These are phyloP conservation scores for Phrixothrix hirtus DNA, from an alignment of 2,888 invertebrate species.

Conservation along the genomic window DNA sequence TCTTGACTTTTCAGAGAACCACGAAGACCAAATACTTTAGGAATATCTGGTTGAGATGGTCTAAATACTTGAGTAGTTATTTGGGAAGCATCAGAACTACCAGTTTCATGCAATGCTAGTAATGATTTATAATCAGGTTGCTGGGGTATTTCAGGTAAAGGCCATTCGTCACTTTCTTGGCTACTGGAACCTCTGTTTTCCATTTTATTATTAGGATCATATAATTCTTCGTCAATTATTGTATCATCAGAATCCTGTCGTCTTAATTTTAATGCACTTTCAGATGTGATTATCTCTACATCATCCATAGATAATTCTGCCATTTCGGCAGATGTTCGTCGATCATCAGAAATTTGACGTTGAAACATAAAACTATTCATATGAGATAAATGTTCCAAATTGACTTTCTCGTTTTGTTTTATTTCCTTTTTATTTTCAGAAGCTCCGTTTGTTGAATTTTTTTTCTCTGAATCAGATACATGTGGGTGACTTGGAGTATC, in stretches of 20 bases:
- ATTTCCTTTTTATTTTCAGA: conserved; percentile 12
- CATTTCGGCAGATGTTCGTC: conserved; percentile 82
- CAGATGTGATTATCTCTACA: conserved; percentile 56
- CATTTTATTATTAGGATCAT: conserved; percentile 44
- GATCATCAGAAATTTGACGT: conserved; percentile 74
- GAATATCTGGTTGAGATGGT: conserved; percentile 50
- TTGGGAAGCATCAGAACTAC: conserved; percentile 55
- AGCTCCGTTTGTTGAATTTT: conserved; percentile 44
- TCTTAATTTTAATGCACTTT: conserved; percentile 51
- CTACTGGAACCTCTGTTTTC: conserved; percentile 58
- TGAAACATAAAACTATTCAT: conserved; percentile 50
- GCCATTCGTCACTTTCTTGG: conserved; percentile 74
- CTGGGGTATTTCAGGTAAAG: conserved; percentile 70
- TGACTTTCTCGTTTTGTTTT: conserved; percentile 38
- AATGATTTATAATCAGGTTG: conserved; percentile 46
- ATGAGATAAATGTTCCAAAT: conserved; percentile 46
- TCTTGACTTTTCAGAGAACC: conserved; percentile 61
- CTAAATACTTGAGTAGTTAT: conserved; percentile 53
- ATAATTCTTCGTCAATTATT: conserved; percentile 55
- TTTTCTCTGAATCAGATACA: conserved; percentile 58
- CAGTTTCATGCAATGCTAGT: conserved; percentile 53
- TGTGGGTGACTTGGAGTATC: conserved; percentile 78
- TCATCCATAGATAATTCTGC: conserved; percentile 80
- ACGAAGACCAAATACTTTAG: conserved; percentile 53
- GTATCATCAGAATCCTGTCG: conserved; percentile 56